Percentiles rank a stretch among this genome's conserved stretches.
phyloP scores from a whole-genome alignment of 2,888 invertebrate species.

The Drosophila eohydei region DNA sequence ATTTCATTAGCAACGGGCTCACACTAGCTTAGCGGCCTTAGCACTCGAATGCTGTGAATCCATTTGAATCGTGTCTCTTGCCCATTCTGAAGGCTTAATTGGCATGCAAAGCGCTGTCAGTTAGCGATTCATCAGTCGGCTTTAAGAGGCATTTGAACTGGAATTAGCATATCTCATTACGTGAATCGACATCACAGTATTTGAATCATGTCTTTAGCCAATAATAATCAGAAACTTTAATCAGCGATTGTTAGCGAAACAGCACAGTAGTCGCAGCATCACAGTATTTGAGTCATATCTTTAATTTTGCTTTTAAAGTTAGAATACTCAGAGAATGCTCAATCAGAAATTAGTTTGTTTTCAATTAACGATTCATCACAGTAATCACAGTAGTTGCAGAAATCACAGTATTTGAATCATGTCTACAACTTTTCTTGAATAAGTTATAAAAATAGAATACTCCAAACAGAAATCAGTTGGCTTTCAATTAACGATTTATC shows the following conservation, averaged over 20 bases:
- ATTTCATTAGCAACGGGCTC: conserved; percentile 9
- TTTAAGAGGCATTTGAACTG: background rate
- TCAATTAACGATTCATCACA: too few relatives aligned
- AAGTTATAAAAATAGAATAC: background rate
- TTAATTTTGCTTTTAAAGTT: background rate
- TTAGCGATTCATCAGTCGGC: background rate
- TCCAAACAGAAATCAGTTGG: background rate
- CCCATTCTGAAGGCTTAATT: background rate
- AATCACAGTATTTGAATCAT: background rate
- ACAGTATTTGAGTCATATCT: background rate
- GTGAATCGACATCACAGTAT: too few relatives aligned
- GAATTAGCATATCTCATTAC: too few relatives aligned
- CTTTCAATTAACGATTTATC: too few relatives aligned
- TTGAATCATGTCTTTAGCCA: too few relatives aligned
- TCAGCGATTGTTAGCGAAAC: too few relatives aligned
- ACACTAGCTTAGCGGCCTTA: background rate
- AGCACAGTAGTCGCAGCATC: background rate
- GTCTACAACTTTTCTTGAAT: background rate
- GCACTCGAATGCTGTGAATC: background rate
- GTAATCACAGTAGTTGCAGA: background rate
- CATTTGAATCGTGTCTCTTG: background rate
- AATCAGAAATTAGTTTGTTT: background rate
- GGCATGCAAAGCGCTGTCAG: background rate
- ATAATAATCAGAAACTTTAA: too few relatives aligned
- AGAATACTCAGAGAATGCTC: background rate